Evolutionary conservation across 2,888 invertebrate species (phyloP).

Genomic region (Malthinus seriepunctatus): DNA sequence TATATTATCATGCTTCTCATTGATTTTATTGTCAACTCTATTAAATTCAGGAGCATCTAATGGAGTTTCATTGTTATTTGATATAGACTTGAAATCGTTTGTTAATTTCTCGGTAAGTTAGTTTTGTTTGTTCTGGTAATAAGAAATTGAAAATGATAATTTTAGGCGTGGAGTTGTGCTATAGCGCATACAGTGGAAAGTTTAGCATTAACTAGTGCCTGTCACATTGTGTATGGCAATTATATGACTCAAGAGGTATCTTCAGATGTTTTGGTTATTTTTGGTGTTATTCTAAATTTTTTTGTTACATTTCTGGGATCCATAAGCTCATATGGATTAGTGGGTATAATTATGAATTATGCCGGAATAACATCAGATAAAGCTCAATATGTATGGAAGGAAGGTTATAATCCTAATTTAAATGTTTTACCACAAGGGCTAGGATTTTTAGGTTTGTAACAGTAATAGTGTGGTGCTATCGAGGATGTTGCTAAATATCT

Average conservation of each 20-base stretch:
- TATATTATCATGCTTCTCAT: neutral
- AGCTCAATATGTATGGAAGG: neutral
- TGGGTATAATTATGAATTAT: constrained; percentile 11
- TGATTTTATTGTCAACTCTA: neutral
- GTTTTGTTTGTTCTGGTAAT: neutral
- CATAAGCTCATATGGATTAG: constrained; percentile 7
- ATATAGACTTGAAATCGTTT: neutral
- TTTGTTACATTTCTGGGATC: neutral
- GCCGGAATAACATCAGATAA: neutral
- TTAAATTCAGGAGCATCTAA: neutral
- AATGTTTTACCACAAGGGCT: constrained; percentile 22
- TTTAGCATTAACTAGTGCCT: constrained; percentile 23
- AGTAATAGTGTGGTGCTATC: too few species aligned
- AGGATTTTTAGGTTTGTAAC: constrained; percentile 16
- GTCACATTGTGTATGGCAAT: constrained; percentile 30
- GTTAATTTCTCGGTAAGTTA: constrained; percentile 9
- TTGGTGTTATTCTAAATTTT: constrained; percentile 19
- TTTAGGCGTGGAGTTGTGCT: constrained; percentile 30
- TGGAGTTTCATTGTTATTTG: constrained; percentile 9
- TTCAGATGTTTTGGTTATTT: constrained; percentile 28
- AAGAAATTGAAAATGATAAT: neutral
- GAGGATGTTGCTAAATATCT: too few species aligned
- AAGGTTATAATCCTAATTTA: neutral
- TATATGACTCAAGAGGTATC: constrained; percentile 18
- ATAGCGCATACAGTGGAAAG: constrained; percentile 10